Conservation (phyloP, 2,797 vertebrate genomes). For the Phalanger gymnotis region DNA sequence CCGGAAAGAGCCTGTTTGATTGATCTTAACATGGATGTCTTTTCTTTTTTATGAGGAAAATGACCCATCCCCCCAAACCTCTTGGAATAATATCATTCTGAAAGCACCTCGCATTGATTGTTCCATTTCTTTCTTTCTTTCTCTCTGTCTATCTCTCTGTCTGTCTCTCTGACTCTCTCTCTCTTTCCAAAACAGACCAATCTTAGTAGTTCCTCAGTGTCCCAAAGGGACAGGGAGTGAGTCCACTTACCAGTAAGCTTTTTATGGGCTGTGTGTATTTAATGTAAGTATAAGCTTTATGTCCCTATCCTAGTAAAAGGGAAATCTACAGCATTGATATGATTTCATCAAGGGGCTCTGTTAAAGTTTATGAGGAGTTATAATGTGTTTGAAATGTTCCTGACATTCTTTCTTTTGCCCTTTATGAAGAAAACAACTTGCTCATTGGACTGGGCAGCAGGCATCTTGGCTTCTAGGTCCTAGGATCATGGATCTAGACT, state of each 20-base stretch:
- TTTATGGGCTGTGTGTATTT: constrained; percentile 15
- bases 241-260: constrained; percentile 7
- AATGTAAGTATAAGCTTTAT: constrained; percentile 7
- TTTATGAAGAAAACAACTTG: neutral
- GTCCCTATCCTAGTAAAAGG: constrained; percentile 33
- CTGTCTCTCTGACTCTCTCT: neutral
- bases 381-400: constrained; percentile 13
- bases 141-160: neutral
- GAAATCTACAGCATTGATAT: constrained; percentile 20
- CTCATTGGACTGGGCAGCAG: neutral
- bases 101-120: constrained; percentile 21
- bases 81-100: constrained; percentile 49
- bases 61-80: constrained; percentile 33
- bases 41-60: constrained; percentile 42
- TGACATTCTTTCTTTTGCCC: neutral
- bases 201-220: constrained; percentile 31
- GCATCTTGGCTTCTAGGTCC: neutral
- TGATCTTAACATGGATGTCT: constrained; percentile 18
- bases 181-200: neutral
- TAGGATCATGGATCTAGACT: neutral
- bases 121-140: neutral
- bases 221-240: neutral
- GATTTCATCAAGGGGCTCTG: constrained; percentile 35
- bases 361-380: constrained; percentile 40
- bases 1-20: constrained; percentile 36